Evolutionary conservation across 1,140 invertebrate species (phyloP), one percentile per base, ranked within the genome.

Genomic region (Himalopsyche phryganea): DNA sequence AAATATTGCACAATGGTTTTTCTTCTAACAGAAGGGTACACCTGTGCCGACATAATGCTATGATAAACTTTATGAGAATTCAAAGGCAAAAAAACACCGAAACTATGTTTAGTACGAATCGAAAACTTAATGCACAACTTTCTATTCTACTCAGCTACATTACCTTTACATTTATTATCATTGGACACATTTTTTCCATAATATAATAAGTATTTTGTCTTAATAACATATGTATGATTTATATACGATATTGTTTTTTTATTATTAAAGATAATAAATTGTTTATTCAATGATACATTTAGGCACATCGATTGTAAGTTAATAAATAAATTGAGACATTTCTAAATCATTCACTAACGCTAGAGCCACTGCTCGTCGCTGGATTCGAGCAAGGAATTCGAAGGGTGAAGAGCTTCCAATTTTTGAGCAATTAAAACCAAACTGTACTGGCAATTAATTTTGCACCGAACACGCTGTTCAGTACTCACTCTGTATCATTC

Each of bases 291-390:
- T 74, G 70, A 72, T 74, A 78, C 76, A 77, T 74, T 76, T 78
- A 78, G 76, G 76, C 76, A 78, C 76, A 78, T 78, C 75, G 71
- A 78, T 77, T 78, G 68, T 77, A 77, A 54, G 51, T 44, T 46
- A 45, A 53, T 53, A 53, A 54, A 54, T 46, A 40, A 54, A 54
- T 41, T 45, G 51, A 46, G 35, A 54, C 51, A 54, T 41, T 46
- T 23, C 49, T 41, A 51, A 11, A 51, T 36, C 33, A 35, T 32
- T 33, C 36, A 36, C 28, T 6, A 35, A 51, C 23, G 23, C 23
- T 28, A 28, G 23, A 28, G 23, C n/a, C n/a, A n/a, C n/a, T n/a
- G n/a, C 23, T 28, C 23, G 23, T 28, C 23, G 23, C 23, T 28
- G 23, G 23, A 28, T 28, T 28, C 3, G 23, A 28, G 23, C 23